These are phyloP conservation scores for Agrenia bidenticulata DNA, from an alignment of 2,888 invertebrate species.

Conservation along the genomic window DNA sequence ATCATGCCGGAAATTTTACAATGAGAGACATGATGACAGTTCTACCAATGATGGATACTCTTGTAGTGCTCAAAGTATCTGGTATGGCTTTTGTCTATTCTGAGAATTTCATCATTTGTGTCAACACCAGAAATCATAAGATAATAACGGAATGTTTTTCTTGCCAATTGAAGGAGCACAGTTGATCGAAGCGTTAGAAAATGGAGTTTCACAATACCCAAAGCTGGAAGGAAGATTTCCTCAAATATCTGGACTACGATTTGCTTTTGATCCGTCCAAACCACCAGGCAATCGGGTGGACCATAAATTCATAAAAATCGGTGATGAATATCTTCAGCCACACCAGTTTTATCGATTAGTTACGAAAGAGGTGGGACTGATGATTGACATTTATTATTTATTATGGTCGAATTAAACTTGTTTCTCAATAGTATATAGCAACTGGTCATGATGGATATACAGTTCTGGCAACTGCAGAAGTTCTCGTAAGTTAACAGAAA, in stretches of 20 bases:
- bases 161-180: too few relatives aligned
- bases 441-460: conserved; percentile 78
- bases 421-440: conserved; percentile 64
- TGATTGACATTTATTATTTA: not conserved
- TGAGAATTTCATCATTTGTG: not conserved
- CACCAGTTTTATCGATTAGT: conserved; percentile 74
- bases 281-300: conserved; percentile 71
- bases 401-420: not conserved
- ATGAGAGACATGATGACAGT: conserved; percentile 79
- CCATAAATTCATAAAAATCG: conserved; percentile 73
- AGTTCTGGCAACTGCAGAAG: conserved; percentile 71
- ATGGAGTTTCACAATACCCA: conserved; percentile 81
- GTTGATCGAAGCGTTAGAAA: conserved; percentile 74
- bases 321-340: conserved; percentile 75
- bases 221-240: conserved; percentile 85
- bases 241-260: conserved; percentile 76
- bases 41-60: conserved; percentile 81
- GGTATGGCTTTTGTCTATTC: conserved; percentile 58
- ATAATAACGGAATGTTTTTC: too few relatives aligned
- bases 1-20: conserved; percentile 80
- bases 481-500: conserved; percentile 65
- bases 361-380: conserved; percentile 64
- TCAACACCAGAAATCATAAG: not conserved
- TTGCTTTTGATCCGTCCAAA: conserved; percentile 72
- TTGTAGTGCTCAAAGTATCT: conserved; percentile 72